Evolutionary conservation across 2,888 invertebrate genomes (phyloP), one percentile per base, ranked within the genome.

Genomic region (Amblyjoppa fuscipennis): DNA sequence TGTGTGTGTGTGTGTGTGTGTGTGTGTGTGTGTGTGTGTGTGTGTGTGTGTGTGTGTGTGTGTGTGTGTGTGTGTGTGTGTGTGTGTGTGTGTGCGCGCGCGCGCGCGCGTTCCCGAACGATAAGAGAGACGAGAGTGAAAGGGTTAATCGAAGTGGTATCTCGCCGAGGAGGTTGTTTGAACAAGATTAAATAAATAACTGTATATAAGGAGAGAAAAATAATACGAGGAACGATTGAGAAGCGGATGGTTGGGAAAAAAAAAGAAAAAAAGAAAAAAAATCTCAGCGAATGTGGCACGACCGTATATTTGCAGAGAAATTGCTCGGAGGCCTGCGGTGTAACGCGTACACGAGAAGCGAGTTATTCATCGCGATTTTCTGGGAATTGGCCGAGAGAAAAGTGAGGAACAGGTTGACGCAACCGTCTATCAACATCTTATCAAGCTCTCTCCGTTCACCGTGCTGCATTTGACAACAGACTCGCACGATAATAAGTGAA

Each of bases 121-220:
- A 78, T 78, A 70, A 78, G 45, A 78, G 45, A 25, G 31, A 78
- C 13, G 45, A 78, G 78, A 69, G 64, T 64, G 59, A 69, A 69
- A 78, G 59, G 59, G 78, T 69, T 69, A 78, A 78, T 69, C 68
- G 56, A 69, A 78, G 25, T 59, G 64, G 41, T 78, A 56, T 78
- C 56, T 69, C 78, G 20, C 7, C 38, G 38, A 16, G 45, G 28
- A 11, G 31, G 28, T 69, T 59, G 45, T 69, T 59, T 69, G 59
- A 70, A 13, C n/a, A 59, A 31, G 70, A 82, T 75, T 45, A 68
- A 71, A 76, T 70, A 69, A 82, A 70, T 61, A 45, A 61, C 4
- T 13, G 41, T n/a, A 41, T 25, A 16, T n/a, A 70, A 28, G 25
- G 41, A n/a, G 61, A 31, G 53, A 16, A 28, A 76, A 49, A 38